Evolutionary conservation across 92 coral and sea anemone species (phyloP).

Genomic region (Parazoanthus swiftii): DNA sequence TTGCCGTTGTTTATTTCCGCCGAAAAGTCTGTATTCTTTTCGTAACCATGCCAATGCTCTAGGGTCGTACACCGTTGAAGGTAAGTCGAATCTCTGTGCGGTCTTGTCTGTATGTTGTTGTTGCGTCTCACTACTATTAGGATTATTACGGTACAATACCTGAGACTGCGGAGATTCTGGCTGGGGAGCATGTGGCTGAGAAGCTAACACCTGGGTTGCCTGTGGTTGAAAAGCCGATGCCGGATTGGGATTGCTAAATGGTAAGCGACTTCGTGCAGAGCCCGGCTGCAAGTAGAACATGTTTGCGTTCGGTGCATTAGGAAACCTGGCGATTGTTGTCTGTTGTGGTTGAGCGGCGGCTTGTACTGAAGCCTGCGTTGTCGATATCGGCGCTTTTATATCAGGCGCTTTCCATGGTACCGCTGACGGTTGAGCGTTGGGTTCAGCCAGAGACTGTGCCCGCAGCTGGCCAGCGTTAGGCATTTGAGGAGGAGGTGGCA

Average conservation of each 20-base stretch:
- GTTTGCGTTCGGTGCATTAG: neutral
- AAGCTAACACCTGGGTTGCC: neutral
- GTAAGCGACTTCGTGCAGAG: neutral
- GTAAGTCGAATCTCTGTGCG: neutral
- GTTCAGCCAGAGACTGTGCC: neutral
- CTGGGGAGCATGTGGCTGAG: neutral
- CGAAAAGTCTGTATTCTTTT: constrained; percentile 13
- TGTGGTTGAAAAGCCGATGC: constrained; percentile 1
- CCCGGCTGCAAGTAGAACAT: constrained; percentile 9
- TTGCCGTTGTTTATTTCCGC: neutral
- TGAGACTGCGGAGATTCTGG: constrained; percentile 13
- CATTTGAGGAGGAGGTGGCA: neutral
- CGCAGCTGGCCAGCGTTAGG: neutral
- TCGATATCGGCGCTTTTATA: constrained; percentile 12
- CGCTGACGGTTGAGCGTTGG: neutral
- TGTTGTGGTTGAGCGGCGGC: constrained; percentile 31
- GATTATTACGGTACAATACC: constrained; percentile 28
- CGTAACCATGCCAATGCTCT: constrained; percentile 43
- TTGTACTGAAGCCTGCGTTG: constrained; percentile 27
- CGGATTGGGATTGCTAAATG: neutral
- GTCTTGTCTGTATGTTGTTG: neutral
- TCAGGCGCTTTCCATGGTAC: neutral
- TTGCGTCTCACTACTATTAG: neutral
- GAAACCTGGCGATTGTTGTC: neutral
- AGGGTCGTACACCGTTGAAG: constrained; percentile 33